phyloP scores from a whole-genome alignment of 2,797 vertebrate genomes.

The Anas bahamensis region DNA sequence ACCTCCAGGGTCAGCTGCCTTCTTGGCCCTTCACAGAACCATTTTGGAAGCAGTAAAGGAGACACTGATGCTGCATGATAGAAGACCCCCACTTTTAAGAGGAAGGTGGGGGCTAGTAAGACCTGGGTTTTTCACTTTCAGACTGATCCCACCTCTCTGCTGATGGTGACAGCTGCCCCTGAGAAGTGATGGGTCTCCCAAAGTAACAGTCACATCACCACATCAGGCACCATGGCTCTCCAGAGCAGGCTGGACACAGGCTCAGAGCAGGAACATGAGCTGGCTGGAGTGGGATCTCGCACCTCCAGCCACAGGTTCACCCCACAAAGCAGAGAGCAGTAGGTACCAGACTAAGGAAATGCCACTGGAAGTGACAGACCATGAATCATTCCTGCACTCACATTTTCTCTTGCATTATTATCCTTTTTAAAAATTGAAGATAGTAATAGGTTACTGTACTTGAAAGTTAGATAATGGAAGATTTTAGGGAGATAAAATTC shows the following conservation, averaged over 20 bases:
- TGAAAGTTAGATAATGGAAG: conserved; percentile 15
- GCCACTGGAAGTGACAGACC: background rate
- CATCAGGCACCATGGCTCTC: background rate
- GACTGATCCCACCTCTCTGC: background rate
- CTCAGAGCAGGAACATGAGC: background rate
- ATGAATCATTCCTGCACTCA: background rate
- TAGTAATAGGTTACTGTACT: background rate
- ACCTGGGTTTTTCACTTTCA: background rate
- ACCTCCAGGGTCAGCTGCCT: background rate
- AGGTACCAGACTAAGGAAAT: background rate
- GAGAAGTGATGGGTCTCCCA: background rate
- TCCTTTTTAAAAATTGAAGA: conserved; percentile 22
- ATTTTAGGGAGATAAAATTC: background rate
- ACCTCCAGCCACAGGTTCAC: background rate
- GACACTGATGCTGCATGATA: rapidly evolving
- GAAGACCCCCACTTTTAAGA: background rate
- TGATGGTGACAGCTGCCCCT: background rate
- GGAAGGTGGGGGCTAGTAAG: background rate
- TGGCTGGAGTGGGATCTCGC: background rate
- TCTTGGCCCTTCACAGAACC: background rate
- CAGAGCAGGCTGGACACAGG: background rate
- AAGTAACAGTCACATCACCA: too few species aligned
- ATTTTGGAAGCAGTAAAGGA: background rate
- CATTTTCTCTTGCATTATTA: background rate
- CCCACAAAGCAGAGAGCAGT: background rate